Base-by-base conservation (phyloP, 2,113 vertebrate species). In the Choloepus hoffmanni region DNA sequence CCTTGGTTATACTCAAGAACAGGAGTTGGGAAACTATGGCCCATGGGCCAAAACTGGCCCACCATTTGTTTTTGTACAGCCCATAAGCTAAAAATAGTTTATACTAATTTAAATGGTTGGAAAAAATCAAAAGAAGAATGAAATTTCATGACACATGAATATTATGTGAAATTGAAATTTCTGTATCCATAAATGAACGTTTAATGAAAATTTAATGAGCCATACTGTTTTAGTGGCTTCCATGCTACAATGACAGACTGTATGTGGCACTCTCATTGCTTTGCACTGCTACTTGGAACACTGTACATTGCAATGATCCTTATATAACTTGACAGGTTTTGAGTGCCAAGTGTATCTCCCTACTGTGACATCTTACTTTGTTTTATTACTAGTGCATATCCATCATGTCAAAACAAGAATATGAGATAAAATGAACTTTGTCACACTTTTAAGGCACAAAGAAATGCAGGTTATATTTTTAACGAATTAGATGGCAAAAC, bases 31-130 rank as follows among this genome's bases (percentile, higher is more conserved):
- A 60, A 50, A 55, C 81, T 43, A 8, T 3, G 12, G 24, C 48
- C 6, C 33, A 26, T 33, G 26, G 36, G 65, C 28, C 72, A 67
- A 19, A 76, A 36, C 40, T 40, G 43, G 8, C 15, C 36, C 26
- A 19, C 30, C 30, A 11, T 2, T 55, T 82, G 73, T 50, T 87
- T 88, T 90, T 93, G 16, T 81, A 36, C 19, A 36, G 3, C 28
- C 33, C 11, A 4, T 50, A 50, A 93, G 21, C 88, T 68, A 9
- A 84, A 19, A 78, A 43, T n/a, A 58, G 33, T 65, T 89, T 82
- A 68, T 78, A 74, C 36, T 60, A 72, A n/a, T 78, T 67, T 74
- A 72, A 79, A 70, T 55, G 73, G 21, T 74, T 92, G 70, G 79
- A 40, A n/a, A 83, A 89, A 93, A 85, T 73, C 58, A 81, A 76